phyloP scores from a whole-genome alignment of 2,888 invertebrate species.

The Lathronympha strigana region DNA sequence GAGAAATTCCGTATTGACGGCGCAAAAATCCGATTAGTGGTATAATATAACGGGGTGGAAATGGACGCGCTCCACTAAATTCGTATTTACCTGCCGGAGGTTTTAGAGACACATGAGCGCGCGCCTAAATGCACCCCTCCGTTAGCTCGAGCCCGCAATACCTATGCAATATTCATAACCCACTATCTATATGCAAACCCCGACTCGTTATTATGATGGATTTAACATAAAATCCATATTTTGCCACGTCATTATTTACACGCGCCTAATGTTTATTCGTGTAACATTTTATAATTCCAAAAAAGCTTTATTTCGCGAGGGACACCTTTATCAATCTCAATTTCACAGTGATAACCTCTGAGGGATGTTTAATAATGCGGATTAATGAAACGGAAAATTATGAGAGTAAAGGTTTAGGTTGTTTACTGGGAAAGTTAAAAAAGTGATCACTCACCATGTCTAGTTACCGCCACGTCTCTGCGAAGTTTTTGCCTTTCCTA shows the following conservation, averaged over 20 bases:
- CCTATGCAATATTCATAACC: constrained; percentile 40
- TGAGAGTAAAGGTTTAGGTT: constrained; percentile 4
- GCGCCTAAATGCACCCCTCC: constrained; percentile 32
- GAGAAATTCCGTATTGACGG: constrained; percentile 15
- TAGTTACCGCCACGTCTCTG: background rate
- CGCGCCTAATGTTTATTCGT: constrained; percentile 9
- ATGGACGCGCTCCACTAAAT: constrained; percentile 32
- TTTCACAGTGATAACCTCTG: constrained; percentile 26
- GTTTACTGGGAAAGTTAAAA: background rate
- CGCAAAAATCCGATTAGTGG: constrained; percentile 40
- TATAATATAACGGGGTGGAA: constrained; percentile 29
- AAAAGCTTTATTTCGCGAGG: constrained; percentile 32
- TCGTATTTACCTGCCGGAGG: constrained; percentile 36
- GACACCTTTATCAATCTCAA: constrained; percentile 40
- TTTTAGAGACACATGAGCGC: constrained; percentile 35
- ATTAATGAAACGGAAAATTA: constrained; percentile 14
- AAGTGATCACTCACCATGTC: constrained; percentile 22
- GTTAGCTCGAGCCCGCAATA: constrained; percentile 14
- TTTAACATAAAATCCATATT: constrained; percentile 40
- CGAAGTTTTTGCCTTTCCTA: background rate
- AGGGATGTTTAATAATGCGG: constrained; percentile 23
- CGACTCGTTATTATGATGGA: constrained; percentile 30
- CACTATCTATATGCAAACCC: constrained; percentile 38
- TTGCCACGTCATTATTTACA: constrained; percentile 22
- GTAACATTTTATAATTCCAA: constrained; percentile 17